Percentiles rank a stretch among this genome's conserved stretches.
These are phyloP conservation scores for Scalopus aquaticus DNA, from an alignment of 2,113 vertebrate genomes.

Conservation along the genomic window DNA sequence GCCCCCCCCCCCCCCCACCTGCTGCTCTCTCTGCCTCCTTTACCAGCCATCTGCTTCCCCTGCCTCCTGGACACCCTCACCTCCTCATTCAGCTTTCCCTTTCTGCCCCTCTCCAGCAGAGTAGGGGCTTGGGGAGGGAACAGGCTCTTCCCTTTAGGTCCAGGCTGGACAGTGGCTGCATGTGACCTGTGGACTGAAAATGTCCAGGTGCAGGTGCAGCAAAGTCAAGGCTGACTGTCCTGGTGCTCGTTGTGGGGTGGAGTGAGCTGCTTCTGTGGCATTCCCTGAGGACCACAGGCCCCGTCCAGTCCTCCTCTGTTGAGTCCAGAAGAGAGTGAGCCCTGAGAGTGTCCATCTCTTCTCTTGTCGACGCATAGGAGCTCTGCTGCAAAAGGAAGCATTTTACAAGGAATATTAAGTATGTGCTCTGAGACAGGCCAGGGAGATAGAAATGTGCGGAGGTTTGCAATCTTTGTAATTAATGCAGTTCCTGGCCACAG, in stretches of 20 bases:
- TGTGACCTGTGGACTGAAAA: not conserved
- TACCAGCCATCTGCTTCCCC: not conserved
- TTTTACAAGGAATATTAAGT: not conserved
- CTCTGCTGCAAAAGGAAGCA: not conserved
- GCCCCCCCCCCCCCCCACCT: not conserved
- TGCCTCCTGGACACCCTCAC: not conserved
- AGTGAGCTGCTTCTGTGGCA: not conserved
- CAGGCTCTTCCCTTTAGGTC: not conserved
- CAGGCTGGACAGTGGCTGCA: not conserved
- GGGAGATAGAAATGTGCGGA: not conserved
- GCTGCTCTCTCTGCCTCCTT: slow-evolving; percentile 13
- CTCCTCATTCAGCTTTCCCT: not conserved
- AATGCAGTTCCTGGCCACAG: not conserved
- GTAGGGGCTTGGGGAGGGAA: not conserved
- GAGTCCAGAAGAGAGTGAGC: not conserved
- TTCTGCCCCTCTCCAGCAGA: not conserved
- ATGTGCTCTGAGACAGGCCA: not conserved
- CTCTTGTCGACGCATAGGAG: not conserved
- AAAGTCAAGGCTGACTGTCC: not conserved
- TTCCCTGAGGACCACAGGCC: not conserved
- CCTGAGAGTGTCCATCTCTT: not conserved
- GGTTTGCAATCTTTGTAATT: not conserved
- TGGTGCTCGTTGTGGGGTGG: not conserved
- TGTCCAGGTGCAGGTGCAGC: too few relatives aligned
- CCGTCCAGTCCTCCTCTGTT: not conserved